Conservation (phyloP, 2,888 invertebrate genomes). For the Polydrusus cervinus region DNA sequence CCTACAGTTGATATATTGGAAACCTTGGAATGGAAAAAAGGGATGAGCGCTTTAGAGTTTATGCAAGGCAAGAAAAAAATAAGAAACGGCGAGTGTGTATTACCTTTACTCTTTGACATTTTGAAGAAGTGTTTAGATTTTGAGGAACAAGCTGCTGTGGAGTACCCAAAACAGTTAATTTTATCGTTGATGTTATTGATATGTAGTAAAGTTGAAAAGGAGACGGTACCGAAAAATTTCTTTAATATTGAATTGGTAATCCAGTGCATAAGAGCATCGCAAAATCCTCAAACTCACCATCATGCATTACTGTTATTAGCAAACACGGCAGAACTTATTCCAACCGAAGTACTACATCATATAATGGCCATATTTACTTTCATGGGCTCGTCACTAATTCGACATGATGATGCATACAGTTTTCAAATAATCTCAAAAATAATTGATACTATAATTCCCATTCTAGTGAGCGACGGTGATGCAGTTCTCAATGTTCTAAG, state of each 20-base stretch:
- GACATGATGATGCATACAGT: constrained; percentile 96
- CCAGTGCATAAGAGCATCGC: constrained; percentile 90
- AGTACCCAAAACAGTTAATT: constrained; percentile 91
- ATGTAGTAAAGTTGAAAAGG: constrained; percentile 76
- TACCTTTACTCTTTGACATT: constrained; percentile 85
- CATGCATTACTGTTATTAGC: constrained; percentile 91
- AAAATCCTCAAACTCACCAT: constrained; percentile 96
- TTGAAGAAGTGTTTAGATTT: constrained; percentile 85
- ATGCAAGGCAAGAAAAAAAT: constrained; percentile 90
- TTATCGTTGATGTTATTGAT: constrained; percentile 85
- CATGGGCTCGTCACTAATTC: constrained; percentile 93
- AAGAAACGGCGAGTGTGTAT: constrained; percentile 77
- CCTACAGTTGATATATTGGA: constrained; percentile 78
- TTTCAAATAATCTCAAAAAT: constrained; percentile 94
- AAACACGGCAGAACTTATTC: constrained; percentile 84
- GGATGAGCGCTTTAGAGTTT: constrained; percentile 86
- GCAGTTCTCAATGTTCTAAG: constrained; percentile 80
- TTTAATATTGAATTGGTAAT: constrained; percentile 86
- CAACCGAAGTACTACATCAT: constrained; percentile 90
- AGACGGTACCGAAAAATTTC: constrained; percentile 72
- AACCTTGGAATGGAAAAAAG: constrained; percentile 83
- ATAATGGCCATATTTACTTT: constrained; percentile 98
- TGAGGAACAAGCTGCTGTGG: constrained; percentile 87
- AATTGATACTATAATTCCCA: constrained; percentile 91
- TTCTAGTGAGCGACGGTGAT: constrained; percentile 73